Evolutionary conservation across 2,888 invertebrate genomes (phyloP), one percentile per base, ranked within the genome.

Genomic region (Calameuta filiformis): DNA sequence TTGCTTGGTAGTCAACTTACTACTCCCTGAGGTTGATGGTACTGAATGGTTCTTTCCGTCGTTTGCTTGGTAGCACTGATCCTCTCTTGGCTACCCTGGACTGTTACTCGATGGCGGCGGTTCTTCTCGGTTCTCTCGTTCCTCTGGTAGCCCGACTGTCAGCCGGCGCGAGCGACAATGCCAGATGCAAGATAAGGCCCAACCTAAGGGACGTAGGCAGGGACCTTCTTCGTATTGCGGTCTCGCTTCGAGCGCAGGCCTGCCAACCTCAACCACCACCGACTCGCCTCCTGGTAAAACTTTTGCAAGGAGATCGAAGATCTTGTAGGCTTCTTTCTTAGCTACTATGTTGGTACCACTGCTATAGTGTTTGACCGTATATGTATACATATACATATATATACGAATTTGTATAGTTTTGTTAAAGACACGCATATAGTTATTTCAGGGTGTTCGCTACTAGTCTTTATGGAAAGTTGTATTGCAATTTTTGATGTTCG

Each of bases 91-190:
- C 40, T 40, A 40, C 40, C 40, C 40, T 40, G 40, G 15, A 15
- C 40, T 40, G 40, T 40, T 40, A 40, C 40, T 40, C 40, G 40
- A 15, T 15, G 40, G 40, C 40, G 40, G 40, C 71, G 30, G 31
- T 71, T 71, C 71, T 33, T 71, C 71, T 71, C 71, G 40, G 31
- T 9, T 71, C 71, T 71, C 71, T 71, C 40, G 15, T 40, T 40
- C 40, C 40, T 40, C 40, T 40, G 40, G 40, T 40, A 40, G 40
- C 74, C 80, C 82, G 83, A 85, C 89, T 89, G 90, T 90, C 90
- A 89, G 85, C 85, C 88, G 88, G 88, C 83, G 90, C 91, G 89
- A 91, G 89, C 90, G 90, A 91, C 90, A 90, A 90, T 91, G 88
- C 90, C 86, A 87, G 91, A 91, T 91, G 87, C 86, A 85, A 91